These are phyloP conservation scores for Dasypus novemcinctus DNA, from an alignment of 2,113 vertebrate species.

Conservation along the genomic window DNA sequence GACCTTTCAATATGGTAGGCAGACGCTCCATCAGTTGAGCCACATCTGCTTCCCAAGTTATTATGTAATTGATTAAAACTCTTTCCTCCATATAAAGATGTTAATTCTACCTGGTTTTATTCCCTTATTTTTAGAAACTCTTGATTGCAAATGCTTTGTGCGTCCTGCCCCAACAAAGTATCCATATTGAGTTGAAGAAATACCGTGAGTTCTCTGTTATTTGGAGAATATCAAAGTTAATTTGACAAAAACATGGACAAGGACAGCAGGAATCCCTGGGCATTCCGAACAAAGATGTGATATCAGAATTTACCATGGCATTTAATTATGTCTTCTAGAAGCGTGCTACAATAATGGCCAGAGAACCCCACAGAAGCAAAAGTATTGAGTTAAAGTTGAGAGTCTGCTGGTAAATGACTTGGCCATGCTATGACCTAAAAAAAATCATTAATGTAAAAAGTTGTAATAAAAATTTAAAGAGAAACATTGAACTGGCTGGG, in stretches of 20 bases:
- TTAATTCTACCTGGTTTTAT: neutral
- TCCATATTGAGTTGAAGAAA: neutral
- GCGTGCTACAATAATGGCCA: neutral
- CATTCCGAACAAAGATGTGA: neutral
- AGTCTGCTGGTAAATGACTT: conserved; percentile 6
- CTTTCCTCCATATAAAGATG: neutral
- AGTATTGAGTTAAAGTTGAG: conserved; percentile 51
- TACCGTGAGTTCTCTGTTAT: conserved; percentile 42
- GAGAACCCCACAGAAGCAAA: conserved; percentile 3
- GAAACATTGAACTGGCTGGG: neutral
- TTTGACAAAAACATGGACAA: conserved; percentile 56
- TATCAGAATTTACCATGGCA: neutral
- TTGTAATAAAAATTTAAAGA: conserved; percentile 62
- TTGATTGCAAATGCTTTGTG: conserved; percentile 27
- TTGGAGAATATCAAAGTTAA: conserved; percentile 58
- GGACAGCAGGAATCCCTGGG: conserved; percentile 42
- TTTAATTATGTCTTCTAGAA: conserved; percentile 32
- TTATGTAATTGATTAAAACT: neutral
- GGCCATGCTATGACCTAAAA: neutral
- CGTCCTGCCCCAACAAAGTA: neutral
- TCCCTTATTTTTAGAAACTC: neutral
- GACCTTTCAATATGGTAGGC: too few species aligned
- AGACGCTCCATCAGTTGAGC: too few species aligned
- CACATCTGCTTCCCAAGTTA: too few species aligned
- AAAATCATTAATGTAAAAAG: neutral